Conservation (phyloP, 35 echinoderm and acorn worm species). For the Diadema setosum region DNA sequence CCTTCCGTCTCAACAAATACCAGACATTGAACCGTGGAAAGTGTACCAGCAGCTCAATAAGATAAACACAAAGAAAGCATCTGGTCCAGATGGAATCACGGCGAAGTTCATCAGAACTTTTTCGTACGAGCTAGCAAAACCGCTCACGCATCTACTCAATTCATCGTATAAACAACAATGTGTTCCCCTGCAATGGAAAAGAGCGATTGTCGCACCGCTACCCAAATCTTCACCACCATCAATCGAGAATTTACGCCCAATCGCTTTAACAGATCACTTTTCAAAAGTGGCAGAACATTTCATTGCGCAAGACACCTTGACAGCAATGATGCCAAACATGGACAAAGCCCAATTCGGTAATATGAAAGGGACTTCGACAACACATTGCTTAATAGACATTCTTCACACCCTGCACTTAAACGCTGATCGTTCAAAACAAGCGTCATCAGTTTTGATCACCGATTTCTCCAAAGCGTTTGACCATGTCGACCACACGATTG, state of each 20-base stretch:
- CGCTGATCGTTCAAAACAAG: too few species aligned
- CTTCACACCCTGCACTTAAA: too few species aligned
- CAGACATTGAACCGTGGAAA: not conserved
- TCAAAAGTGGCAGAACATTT: too few species aligned
- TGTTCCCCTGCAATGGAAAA: conserved; percentile 13
- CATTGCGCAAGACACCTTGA: too few species aligned
- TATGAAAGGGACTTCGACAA: too few species aligned
- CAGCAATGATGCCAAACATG: not conserved
- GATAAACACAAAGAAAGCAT: not conserved
- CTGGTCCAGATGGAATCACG: not conserved
- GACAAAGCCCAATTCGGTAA: not conserved
- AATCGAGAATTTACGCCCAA: not conserved
- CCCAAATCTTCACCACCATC: not conserved
- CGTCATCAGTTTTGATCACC: too few species aligned
- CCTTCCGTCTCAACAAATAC: not conserved
- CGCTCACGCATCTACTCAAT: not conserved
- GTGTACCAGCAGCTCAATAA: not conserved
- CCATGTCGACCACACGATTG: conserved; percentile 1
- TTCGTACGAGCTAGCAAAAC: too few species aligned
- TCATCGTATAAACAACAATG: not conserved
- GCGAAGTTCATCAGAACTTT: too few species aligned
- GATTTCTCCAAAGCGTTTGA: conserved; percentile 71
- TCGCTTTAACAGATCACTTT: too few species aligned
- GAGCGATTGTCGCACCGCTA: not conserved
- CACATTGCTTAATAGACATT: too few species aligned